phyloP scores from a whole-genome alignment of 2,113 vertebrate species.

The Psettodes erumei region DNA sequence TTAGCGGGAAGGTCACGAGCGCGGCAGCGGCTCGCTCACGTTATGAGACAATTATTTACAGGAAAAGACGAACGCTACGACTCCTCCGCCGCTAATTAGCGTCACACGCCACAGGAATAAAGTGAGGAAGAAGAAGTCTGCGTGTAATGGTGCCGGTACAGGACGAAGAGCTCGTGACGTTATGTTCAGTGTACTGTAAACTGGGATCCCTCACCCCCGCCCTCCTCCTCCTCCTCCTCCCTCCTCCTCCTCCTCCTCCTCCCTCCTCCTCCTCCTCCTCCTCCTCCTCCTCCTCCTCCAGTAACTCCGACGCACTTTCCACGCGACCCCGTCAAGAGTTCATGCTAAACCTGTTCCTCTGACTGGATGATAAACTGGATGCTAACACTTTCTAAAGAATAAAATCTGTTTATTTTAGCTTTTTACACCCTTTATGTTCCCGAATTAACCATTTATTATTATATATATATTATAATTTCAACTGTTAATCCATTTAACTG shows the following conservation, averaged over 20 bases:
- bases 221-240: background rate
- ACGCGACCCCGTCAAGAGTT: too few relatives aligned
- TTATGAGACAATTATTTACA: background rate
- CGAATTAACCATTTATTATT: too few relatives aligned
- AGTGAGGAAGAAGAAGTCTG: background rate
- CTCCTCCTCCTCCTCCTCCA: background rate
- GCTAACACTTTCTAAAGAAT: too few relatives aligned
- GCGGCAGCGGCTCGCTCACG: background rate
- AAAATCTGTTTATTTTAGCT: too few relatives aligned
- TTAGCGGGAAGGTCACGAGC: background rate
- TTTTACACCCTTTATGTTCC: too few relatives aligned
- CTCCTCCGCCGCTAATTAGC: background rate
- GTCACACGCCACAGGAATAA: conserved; percentile 1
- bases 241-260: background rate
- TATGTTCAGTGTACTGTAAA: conserved; percentile 51
- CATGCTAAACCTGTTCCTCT: too few relatives aligned
- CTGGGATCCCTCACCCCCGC: conserved; percentile 4
- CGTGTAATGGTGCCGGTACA: background rate
- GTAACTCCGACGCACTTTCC: too few relatives aligned
- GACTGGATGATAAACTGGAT: too few relatives aligned
- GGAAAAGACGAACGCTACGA: background rate
- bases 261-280: background rate
- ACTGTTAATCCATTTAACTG: too few relatives aligned
- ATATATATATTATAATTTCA: too few relatives aligned
- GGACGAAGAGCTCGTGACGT: conserved; percentile 9